These are phyloP conservation scores for Lepidurus apus DNA, from an alignment of 1,140 invertebrate genomes.

Conservation along the genomic window DNA sequence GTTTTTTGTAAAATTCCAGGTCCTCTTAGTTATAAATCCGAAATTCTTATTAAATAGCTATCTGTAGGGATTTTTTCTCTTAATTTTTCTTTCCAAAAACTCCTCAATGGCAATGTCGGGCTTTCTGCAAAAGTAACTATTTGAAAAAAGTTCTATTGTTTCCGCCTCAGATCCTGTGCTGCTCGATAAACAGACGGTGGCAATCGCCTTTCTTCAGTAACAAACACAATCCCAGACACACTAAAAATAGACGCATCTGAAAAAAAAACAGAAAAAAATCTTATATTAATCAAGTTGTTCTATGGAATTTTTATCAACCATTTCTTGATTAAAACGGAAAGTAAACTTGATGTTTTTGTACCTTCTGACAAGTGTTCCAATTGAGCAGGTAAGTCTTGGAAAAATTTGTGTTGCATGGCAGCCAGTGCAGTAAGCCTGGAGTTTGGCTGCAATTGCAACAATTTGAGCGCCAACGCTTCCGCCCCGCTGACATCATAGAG, in stretches of 20 bases:
- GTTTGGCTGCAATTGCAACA: conserved; percentile 78
- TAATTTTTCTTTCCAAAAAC: not conserved
- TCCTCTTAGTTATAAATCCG: not conserved
- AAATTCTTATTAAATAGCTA: conserved; percentile 7
- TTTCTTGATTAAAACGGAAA: conserved; percentile 35
- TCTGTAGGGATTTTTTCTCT: not conserved
- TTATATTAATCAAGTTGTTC: conserved; percentile 26
- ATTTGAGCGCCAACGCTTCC: conserved; percentile 74
- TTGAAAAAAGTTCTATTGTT: not conserved
- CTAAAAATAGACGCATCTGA: conserved; percentile 88
- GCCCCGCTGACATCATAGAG: conserved; percentile 79
- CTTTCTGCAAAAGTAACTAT: not conserved
- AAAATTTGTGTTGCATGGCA: conserved; percentile 85
- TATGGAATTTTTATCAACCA: conserved; percentile 23
- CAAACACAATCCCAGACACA: conserved; percentile 74
- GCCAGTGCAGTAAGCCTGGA: conserved; percentile 77
- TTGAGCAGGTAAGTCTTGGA: conserved; percentile 77
- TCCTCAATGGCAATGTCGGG: not conserved
- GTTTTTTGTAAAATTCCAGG: not conserved
- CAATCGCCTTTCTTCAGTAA: conserved; percentile 53
- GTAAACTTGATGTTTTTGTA: conserved; percentile 48
- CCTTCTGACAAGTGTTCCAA: conserved; percentile 84
- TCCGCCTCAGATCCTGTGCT: conserved; percentile 33
- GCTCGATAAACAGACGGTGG: conserved; percentile 36
- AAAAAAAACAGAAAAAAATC: conserved; percentile 45